These are phyloP conservation scores for Brachionus paranguensis DNA, from an alignment of 1,140 invertebrate genomes.

Conservation along the genomic window DNA sequence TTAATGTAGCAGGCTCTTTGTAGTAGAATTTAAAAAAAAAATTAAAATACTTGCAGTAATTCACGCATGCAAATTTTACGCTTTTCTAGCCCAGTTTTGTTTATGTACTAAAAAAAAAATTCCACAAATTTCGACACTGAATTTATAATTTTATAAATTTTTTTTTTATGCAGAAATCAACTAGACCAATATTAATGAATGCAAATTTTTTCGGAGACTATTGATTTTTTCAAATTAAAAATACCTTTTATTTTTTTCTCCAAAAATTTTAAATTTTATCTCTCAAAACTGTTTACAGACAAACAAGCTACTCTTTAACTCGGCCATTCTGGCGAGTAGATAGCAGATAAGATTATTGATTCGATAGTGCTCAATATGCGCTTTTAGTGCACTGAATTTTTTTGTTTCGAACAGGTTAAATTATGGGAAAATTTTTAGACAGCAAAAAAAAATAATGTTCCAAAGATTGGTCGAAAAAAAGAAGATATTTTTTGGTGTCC, in stretches of 20 bases:
- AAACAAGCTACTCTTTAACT: background rate
- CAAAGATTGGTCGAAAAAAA: background rate
- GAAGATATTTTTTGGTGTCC: background rate
- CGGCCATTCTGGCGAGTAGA: background rate
- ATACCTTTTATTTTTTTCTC: background rate
- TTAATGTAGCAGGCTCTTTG: background rate
- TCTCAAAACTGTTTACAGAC: background rate
- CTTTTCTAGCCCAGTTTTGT: background rate
- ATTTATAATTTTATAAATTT: constrained; percentile 1
- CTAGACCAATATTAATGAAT: background rate
- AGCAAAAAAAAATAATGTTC: background rate
- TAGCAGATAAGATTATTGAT: background rate
- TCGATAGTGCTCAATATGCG: background rate
- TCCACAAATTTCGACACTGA: background rate
- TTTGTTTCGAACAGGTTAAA: background rate
- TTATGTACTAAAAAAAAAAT: constrained; percentile 17
- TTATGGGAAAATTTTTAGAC: background rate
- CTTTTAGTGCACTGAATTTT: background rate
- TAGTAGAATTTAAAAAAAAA: background rate
- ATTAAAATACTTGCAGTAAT: background rate
- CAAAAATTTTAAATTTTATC: background rate
- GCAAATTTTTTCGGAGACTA: background rate
- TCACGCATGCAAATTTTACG: background rate
- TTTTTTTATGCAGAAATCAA: background rate
- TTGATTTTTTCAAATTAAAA: background rate